These are phyloP conservation scores for Lithodes maja DNA, from an alignment of 2,888 invertebrate species.

Conservation along the genomic window DNA sequence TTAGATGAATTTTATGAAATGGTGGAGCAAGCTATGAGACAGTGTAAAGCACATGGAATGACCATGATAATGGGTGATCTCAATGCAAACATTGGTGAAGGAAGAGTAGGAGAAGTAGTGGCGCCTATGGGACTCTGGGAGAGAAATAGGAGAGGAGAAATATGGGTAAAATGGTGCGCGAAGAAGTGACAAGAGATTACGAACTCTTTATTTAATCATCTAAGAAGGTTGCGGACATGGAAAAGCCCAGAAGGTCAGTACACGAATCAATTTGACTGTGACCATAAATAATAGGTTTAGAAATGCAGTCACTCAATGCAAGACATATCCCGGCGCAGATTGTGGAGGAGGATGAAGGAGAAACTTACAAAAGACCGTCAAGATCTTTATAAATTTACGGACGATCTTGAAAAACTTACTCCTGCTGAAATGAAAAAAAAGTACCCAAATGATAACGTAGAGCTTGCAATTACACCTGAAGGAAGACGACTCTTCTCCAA, in stretches of 20 bases:
- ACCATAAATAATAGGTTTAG: background rate
- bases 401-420: no score
- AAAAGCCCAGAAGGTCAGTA: background rate
- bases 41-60: background rate
- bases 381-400: no score
- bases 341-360: background rate
- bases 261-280: background rate
- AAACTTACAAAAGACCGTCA: no score
- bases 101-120: background rate
- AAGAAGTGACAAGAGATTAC: background rate
- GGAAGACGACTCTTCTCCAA: no score
- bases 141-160: background rate
- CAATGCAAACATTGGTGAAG: background rate
- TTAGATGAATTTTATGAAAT: slow-evolving; percentile 7
- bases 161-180: background rate
- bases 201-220: background rate
- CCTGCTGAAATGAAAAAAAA: no score
- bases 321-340: background rate
- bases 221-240: background rate
- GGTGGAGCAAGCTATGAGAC: background rate
- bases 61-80: background rate
- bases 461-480: no score
- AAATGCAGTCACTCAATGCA: background rate
- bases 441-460: no score
- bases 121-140: background rate